phyloP scores from a whole-genome alignment of 92 coral and sea anemone species.

The Paragorgia papillata region DNA sequence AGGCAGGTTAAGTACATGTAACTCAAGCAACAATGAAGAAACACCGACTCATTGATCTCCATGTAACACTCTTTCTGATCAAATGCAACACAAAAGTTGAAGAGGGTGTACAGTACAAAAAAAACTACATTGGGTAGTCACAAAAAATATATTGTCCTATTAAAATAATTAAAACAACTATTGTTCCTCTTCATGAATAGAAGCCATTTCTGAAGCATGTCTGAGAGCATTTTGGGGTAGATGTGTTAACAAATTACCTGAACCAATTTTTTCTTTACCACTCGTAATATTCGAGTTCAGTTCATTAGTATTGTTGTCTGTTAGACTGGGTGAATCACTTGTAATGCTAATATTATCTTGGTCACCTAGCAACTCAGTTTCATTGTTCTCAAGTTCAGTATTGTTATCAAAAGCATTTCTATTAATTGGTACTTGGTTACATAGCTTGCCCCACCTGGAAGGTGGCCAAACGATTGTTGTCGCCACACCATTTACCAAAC shows the following conservation, averaged over 20 bases:
- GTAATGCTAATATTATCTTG: not conserved
- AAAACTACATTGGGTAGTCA: no score
- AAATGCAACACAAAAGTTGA: no score
- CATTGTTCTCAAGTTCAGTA: not conserved
- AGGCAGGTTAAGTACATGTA: no score
- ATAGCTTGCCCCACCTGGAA: slow-evolving; percentile 64
- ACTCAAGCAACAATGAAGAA: no score
- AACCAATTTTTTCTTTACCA: not conserved
- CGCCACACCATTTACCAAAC: slow-evolving; percentile 75
- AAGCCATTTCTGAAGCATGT: slow-evolving; percentile 18
- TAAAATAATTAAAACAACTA: not conserved
- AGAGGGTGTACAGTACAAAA: no score
- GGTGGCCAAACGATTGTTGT: slow-evolving; percentile 78
- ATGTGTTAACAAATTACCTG: slow-evolving; percentile 15
- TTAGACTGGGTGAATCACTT: not conserved
- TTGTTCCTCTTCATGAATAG: not conserved
- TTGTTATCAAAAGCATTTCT: slow-evolving; percentile 51
- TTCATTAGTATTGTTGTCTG: not conserved
- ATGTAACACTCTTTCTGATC: no score
- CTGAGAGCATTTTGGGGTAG: slow-evolving; percentile 23
- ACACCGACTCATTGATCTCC: no score
- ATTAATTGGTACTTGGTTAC: slow-evolving; percentile 43
- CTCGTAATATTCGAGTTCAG: not conserved
- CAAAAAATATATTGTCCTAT: no score
- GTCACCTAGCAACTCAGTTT: not conserved